Conservation (phyloP, 2,888 invertebrate species). For the Scaeva pyrastri region DNA sequence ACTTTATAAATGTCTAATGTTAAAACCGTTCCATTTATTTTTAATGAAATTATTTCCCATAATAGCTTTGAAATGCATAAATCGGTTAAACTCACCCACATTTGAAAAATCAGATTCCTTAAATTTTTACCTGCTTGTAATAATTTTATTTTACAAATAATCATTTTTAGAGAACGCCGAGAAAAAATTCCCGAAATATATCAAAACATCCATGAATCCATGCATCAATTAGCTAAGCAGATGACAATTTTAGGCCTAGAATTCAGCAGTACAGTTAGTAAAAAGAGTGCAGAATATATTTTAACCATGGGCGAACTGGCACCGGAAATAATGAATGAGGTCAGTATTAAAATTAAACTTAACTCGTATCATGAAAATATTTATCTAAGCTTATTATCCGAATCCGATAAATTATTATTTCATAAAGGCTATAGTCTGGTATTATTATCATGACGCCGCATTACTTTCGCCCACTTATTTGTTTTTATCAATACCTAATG, state of each 20-base stretch:
- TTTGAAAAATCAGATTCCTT: no score
- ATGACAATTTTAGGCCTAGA: conserved; percentile 86
- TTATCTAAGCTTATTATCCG: conserved; percentile 61
- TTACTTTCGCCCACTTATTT: conserved; percentile 26
- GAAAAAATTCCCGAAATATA: conserved; percentile 88
- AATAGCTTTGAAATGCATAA: no score
- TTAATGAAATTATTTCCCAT: no score
- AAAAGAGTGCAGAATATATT: conserved; percentile 84
- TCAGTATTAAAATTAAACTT: conserved; percentile 80
- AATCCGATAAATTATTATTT: conserved; percentile 20
- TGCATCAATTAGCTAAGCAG: conserved; percentile 87
- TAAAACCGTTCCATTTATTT: no score
- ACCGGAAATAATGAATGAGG: conserved; percentile 86
- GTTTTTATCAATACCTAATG: not conserved
- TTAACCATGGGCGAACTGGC: conserved; percentile 85
- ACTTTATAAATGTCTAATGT: no score
- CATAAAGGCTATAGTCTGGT: conserved; percentile 65
- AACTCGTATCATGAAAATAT: conserved; percentile 77
- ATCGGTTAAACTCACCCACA: no score
- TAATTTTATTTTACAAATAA: not conserved
- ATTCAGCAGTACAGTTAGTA: conserved; percentile 84
- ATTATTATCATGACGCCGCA: conserved; percentile 34
- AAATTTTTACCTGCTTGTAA: no score
- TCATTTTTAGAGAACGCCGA: conserved; percentile 86
- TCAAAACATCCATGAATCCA: conserved; percentile 91